Base-by-base conservation (phyloP, 2,113 vertebrate species). In the Origma solitaria region DNA sequence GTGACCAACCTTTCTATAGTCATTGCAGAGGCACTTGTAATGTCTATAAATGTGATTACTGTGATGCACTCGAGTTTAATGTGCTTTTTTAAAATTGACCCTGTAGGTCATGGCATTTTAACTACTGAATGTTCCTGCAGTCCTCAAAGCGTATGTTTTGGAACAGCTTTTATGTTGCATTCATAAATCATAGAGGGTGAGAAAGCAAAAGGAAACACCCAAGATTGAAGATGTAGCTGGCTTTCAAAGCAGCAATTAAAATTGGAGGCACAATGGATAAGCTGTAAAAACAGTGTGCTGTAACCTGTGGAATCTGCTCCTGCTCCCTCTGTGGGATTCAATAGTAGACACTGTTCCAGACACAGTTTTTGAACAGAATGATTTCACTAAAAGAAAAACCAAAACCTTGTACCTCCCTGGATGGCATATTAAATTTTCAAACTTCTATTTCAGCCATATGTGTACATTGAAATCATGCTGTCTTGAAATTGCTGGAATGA, bases 171-270 rank as follows among this genome's bases (percentile, higher is more conserved):
- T 92, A 56, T 71, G 61, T 77, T 85, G 49, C 30, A 33, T 90
- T 91, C 4, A 3, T 85, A 94, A 92, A 80, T 82, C 57, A 40
- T 18, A 38, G 50, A 56, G 33, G 31, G 14, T 33, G 33, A 86
- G 49, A 72, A 79, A 40, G 54, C 19, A 68, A n/a, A 49, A 65
- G 14, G 53, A 50, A 90, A 37, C 11, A 45, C 16, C 11, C n/a
- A 57, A 30, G 4, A 44, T 1, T 21, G 58, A 57, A 87, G 54
- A 49, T 47, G 17, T 50, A 50, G 13, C 37, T 92, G 54, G 24
- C 62, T 96, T 94, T 89, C 57, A 37, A 69, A 92, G 49, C 54
- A 38, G 15, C 66, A 78, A 19, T 91, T 93, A 64, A 89, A 89
- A 78, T 28, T 77, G 40, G 33, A 91, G 30, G 58, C 22, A 53